Conservation (phyloP, 1,140 invertebrate genomes). For the Papilio xuthus region DNA sequence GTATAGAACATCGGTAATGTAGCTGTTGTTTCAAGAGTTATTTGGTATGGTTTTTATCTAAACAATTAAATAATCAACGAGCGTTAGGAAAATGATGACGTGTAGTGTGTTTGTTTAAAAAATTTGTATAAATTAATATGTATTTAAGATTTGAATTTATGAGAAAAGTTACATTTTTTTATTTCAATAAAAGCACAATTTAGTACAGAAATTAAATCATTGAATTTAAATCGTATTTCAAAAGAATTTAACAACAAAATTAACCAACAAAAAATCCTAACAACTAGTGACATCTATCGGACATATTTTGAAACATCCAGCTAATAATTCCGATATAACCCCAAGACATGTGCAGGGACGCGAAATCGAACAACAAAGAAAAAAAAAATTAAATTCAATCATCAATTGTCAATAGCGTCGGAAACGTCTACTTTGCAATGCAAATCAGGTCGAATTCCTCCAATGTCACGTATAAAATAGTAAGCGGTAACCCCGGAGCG, state of each 20-base stretch:
- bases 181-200: too few species aligned
- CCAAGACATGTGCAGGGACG: constrained; percentile 55
- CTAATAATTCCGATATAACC: constrained; percentile 20
- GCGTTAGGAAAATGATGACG: too few species aligned
- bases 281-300: constrained; percentile 51
- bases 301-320: neutral
- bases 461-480: constrained; percentile 62
- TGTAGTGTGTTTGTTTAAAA: too few species aligned
- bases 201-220: too few species aligned
- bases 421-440: constrained; percentile 66
- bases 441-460: constrained; percentile 61
- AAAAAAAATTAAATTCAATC: constrained; percentile 56
- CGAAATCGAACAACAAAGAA: constrained; percentile 48
- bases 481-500: constrained; percentile 50
- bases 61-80: too few species aligned
- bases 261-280: neutral
- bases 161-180: too few species aligned
- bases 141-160: too few species aligned
- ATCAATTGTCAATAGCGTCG: constrained; percentile 66
- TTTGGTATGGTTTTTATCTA: neutral
- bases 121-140: too few species aligned
- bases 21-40: constrained; percentile 12
- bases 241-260: neutral
- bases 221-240: neutral
- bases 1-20: neutral